These are phyloP conservation scores for Portunus trituberculatus DNA, from an alignment of 1,140 invertebrate species.

Conservation along the genomic window DNA sequence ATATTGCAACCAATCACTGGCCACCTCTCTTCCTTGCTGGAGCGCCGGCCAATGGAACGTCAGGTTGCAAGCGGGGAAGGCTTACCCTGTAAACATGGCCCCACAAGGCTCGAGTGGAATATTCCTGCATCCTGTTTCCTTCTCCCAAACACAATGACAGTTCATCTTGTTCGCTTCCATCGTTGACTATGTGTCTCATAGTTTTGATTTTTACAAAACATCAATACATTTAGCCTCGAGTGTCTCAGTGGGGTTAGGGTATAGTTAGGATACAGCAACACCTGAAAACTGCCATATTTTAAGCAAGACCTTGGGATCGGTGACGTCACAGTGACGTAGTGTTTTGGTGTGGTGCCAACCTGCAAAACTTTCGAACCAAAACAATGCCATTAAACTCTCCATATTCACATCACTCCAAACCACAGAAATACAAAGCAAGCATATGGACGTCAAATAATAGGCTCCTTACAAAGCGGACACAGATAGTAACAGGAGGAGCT, in stretches of 20 bases:
- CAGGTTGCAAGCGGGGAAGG: not conserved
- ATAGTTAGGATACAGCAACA: conserved; percentile 27
- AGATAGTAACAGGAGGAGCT: not conserved
- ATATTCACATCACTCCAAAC: not conserved
- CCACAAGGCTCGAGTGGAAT: conserved; percentile 67
- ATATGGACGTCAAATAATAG: not conserved
- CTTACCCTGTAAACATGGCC: conserved; percentile 67
- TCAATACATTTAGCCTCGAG: not conserved
- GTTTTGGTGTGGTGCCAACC: conserved; percentile 69
- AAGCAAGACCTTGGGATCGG: conserved; percentile 65
- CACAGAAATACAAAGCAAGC: not conserved
- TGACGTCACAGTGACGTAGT: conserved; percentile 71
- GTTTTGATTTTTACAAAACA: not conserved
- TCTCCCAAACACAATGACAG: not conserved
- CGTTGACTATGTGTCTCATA: not conserved
- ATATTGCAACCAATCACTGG: conserved; percentile 38
- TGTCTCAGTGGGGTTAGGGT: not conserved
- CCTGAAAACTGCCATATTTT: conserved; percentile 18
- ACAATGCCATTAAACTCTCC: not conserved
- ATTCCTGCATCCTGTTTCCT: conserved; percentile 53
- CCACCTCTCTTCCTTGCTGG: not conserved
- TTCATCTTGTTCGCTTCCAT: not conserved
- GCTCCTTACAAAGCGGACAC: not conserved
- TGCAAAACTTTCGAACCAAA: conserved; percentile 27
- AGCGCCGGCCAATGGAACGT: conserved; percentile 23